phyloP scores from a whole-genome alignment of 2,797 vertebrate genomes.

The Echiichthys vipera region DNA sequence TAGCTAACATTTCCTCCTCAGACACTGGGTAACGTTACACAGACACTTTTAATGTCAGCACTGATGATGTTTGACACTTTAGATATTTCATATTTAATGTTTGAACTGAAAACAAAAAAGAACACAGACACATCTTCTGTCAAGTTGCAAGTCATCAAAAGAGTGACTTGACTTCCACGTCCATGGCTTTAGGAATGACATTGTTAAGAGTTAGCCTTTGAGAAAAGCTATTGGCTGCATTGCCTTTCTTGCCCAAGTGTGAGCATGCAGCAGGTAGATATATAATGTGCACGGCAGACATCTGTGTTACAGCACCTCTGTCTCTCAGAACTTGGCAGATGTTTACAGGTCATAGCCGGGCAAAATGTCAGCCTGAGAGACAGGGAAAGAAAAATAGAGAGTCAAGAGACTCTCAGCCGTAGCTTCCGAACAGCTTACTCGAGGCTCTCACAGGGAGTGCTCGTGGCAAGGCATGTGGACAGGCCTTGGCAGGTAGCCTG shows the following conservation, averaged over 20 bases:
- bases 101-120: too few relatives aligned
- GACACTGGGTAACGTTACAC: too few relatives aligned
- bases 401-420: slow-evolving; percentile 41
- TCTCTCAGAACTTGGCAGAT: slow-evolving; percentile 31
- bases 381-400: slow-evolving; percentile 25
- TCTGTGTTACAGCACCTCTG: slow-evolving; percentile 37
- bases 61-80: too few relatives aligned
- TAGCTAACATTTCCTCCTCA: too few relatives aligned
- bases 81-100: too few relatives aligned
- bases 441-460: slow-evolving; percentile 64
- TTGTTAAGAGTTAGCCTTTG: neutral
- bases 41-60: too few relatives aligned
- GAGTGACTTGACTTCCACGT: too few relatives aligned
- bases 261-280: slow-evolving; percentile 9
- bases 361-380: slow-evolving; percentile 42
- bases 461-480: slow-evolving; percentile 76
- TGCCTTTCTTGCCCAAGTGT: slow-evolving; percentile 9
- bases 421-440: slow-evolving; percentile 64
- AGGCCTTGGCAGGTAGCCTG: slow-evolving; percentile 81
- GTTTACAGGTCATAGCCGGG: slow-evolving; percentile 20
- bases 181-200: neutral
- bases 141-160: too few relatives aligned
- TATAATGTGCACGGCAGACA: slow-evolving; percentile 3
- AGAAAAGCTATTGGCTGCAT: slow-evolving; percentile 20
- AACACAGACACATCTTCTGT: too few relatives aligned